These are phyloP conservation scores for Bubo scandiacus DNA, from an alignment of 2,113 vertebrate species.

Conservation along the genomic window DNA sequence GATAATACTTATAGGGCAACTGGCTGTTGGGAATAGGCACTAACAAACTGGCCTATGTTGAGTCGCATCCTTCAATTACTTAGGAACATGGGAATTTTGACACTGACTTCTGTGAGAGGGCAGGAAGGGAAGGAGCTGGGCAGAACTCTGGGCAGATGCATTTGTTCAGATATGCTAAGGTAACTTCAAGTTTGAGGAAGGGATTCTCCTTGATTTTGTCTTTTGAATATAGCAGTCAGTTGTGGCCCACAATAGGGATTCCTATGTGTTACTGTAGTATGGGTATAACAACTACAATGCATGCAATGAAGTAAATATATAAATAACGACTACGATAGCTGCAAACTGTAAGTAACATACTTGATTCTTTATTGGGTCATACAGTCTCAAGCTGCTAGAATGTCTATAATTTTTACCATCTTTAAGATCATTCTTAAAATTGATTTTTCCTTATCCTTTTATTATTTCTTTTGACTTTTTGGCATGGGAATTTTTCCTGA, in stretches of 20 bases:
- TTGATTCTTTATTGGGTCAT: background rate
- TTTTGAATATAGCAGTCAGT: background rate
- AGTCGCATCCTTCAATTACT: background rate
- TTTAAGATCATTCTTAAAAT: background rate
- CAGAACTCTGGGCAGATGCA: background rate
- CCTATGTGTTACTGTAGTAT: background rate
- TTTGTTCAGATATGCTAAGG: background rate
- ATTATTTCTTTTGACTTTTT: background rate
- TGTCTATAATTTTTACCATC: background rate
- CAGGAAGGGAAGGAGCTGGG: background rate
- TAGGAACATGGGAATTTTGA: background rate
- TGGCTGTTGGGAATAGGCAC: background rate
- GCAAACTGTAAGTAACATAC: background rate
- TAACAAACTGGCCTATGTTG: background rate
- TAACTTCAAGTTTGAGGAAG: background rate
- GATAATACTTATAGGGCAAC: background rate
- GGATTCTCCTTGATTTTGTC: background rate
- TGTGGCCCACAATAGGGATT: background rate
- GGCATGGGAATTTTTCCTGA: background rate
- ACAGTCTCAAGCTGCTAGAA: background rate
- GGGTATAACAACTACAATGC: background rate
- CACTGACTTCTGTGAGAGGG: background rate
- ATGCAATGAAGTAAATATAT: background rate
- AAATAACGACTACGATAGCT: background rate
- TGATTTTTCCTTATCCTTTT: background rate